Percentiles rank a stretch among this genome's conserved stretches.
phyloP scores from a whole-genome alignment of 2,888 invertebrate species.

The Diplazon laetatorius region DNA sequence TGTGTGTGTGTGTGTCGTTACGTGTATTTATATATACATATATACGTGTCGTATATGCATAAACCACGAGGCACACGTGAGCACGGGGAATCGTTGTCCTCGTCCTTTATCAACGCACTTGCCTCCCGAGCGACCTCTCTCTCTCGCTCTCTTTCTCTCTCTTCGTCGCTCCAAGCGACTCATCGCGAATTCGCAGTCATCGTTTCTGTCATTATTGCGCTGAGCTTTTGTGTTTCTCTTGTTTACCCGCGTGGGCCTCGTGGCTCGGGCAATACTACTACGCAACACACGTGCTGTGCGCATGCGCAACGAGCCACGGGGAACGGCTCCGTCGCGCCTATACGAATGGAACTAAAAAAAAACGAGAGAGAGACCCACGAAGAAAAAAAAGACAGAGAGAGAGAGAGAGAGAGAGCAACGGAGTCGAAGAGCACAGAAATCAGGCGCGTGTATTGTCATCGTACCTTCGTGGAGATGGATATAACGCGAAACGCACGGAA shows the following conservation, averaged over 20 bases:
- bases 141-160: constrained; percentile 29
- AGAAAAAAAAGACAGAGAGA: no score
- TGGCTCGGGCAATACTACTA: constrained; percentile 50
- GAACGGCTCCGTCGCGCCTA: no score
- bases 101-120: constrained; percentile 44
- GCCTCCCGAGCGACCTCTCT: constrained; percentile 9
- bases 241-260: constrained; percentile 52
- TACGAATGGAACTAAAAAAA: no score
- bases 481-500: constrained; percentile 39
- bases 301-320: no score
- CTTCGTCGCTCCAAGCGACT: constrained; percentile 45
- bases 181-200: constrained; percentile 47
- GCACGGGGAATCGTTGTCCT: constrained; percentile 47
- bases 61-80: no score
- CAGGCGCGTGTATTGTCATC: constrained; percentile 49
- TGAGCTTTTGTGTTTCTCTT: constrained; percentile 41
- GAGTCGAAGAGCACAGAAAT: no score
- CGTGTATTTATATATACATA: neutral
- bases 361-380: no score
- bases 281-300: neutral
- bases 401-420: neutral
- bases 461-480: constrained; percentile 38
- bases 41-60: neutral
- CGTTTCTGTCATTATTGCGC: constrained; percentile 52
- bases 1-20: neutral